A percentile compares a stretch with the other conserved stretches of the same genome.
Conservation (phyloP, 2,797 vertebrate genomes). For the Myotis myotis region DNA sequence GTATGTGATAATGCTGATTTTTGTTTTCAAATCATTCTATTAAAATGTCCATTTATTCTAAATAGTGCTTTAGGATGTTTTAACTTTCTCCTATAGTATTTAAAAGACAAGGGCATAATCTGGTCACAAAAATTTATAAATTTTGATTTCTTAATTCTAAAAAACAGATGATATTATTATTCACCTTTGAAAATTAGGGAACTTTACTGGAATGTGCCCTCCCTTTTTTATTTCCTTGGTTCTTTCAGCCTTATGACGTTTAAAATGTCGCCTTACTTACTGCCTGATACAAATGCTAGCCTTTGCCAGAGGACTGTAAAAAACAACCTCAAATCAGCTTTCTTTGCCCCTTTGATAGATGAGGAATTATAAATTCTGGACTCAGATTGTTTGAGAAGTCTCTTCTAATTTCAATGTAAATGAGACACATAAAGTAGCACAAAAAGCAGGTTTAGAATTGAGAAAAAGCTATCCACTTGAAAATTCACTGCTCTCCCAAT, state of each 20-base stretch:
- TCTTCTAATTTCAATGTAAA: constrained; percentile 56
- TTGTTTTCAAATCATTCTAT: constrained; percentile 10
- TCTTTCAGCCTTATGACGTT: constrained; percentile 17
- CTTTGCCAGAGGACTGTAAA: constrained; percentile 51
- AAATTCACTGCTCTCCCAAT: not conserved
- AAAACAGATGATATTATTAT: not conserved
- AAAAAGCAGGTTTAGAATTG: constrained; percentile 40
- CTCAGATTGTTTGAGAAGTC: constrained; percentile 41
- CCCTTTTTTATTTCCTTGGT: not conserved
- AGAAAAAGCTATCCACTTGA: constrained; percentile 21
- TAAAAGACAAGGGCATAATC: constrained; percentile 8
- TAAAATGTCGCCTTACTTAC: not conserved
- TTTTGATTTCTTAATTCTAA: constrained; percentile 46
- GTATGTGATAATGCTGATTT: not conserved
- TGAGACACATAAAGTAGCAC: constrained; percentile 9
- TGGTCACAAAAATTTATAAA: not conserved
- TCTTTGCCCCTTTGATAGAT: constrained; percentile 50
- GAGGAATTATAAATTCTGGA: constrained; percentile 45
- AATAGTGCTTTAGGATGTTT: constrained; percentile 22
- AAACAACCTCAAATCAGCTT: not conserved
- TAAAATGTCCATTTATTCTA: constrained; percentile 16
- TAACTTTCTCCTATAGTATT: constrained; percentile 27
- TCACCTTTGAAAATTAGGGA: not conserved
- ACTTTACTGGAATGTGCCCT: constrained; percentile 7
- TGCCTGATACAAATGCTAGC: not conserved